phyloP scores from a whole-genome alignment of 2,113 vertebrate genomes.

The Climacteris rufus region DNA sequence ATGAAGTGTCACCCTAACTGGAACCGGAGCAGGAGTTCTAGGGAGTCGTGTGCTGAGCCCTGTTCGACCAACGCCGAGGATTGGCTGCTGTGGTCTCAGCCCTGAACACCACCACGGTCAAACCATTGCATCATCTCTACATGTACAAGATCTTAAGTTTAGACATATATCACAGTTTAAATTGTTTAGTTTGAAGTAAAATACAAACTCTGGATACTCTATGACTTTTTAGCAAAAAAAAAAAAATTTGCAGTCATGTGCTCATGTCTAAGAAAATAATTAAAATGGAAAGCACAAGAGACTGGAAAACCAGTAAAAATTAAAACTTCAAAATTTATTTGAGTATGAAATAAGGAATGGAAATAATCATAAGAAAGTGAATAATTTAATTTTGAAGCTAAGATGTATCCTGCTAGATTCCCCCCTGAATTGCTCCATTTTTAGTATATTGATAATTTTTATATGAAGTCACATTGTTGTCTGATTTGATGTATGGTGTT shows the following conservation, averaged over 20 bases:
- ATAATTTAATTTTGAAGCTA: constrained; percentile 3
- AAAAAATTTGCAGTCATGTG: not conserved
- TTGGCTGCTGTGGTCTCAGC: too few species aligned
- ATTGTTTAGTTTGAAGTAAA: not conserved
- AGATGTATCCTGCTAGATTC: not conserved
- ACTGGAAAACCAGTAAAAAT: not conserved
- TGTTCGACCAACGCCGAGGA: too few species aligned
- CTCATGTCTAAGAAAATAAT: not conserved
- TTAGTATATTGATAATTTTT: not conserved
- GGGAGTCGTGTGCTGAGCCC: too few species aligned
- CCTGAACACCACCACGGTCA: too few species aligned
- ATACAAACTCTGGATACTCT: not conserved
- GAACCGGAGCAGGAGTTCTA: too few species aligned
- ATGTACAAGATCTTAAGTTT: not conserved
- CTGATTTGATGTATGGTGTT: not conserved
- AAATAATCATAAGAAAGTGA: not conserved
- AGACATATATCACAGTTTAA: not conserved
- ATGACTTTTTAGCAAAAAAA: not conserved
- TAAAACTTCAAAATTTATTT: not conserved
- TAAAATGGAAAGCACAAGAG: not conserved
- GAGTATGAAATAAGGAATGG: not conserved
- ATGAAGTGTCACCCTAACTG: too few species aligned
- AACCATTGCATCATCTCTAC: not conserved
- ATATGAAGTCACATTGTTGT: not conserved
- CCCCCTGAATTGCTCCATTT: not conserved